These are phyloP conservation scores for Scaptodrosophila lebanonensis DNA, from an alignment of 1,140 invertebrate species.

Conservation along the genomic window DNA sequence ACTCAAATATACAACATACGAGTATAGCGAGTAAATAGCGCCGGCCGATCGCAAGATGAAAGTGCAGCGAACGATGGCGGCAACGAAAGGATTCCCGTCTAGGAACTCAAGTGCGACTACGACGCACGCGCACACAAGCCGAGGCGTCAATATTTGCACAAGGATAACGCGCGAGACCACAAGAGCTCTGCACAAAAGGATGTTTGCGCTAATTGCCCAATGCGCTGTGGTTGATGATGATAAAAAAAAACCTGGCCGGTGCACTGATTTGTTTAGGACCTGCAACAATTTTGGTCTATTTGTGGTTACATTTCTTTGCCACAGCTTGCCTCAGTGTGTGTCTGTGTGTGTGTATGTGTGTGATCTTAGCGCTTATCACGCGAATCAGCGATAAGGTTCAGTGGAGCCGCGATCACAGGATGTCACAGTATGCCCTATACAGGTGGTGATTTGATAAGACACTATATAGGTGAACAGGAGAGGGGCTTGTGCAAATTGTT, in stretches of 20 bases:
- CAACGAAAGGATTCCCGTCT: conserved; percentile 55
- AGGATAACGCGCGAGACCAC: conserved; percentile 54
- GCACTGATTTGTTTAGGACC: conserved; percentile 58
- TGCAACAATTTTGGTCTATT: neutral
- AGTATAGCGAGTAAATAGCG: conserved; percentile 45
- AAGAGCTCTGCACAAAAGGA: conserved; percentile 46
- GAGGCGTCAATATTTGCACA: conserved; percentile 64
- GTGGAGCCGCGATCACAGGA: conserved; percentile 49
- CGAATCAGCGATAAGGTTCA: conserved; percentile 59
- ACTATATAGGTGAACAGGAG: conserved; percentile 11
- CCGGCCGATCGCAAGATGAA: conserved; percentile 52
- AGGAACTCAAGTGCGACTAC: conserved; percentile 50
- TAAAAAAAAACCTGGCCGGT: conserved; percentile 20
- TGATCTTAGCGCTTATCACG: conserved; percentile 54
- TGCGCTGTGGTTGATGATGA: conserved; percentile 58
- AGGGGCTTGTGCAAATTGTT: conserved; percentile 46
- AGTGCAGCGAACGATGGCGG: conserved; percentile 25
- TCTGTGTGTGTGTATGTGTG: conserved; percentile 45
- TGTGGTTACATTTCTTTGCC: neutral
- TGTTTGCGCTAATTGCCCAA: conserved; percentile 62
- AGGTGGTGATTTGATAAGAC: conserved; percentile 61
- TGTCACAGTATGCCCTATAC: conserved; percentile 44
- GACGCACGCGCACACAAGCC: conserved; percentile 25
- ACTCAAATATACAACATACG: no score
- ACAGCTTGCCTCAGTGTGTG: conserved; percentile 11